These are phyloP conservation scores for Epinephelus lanceolatus DNA, from an alignment of 2,113 vertebrate genomes.

Conservation along the genomic window DNA sequence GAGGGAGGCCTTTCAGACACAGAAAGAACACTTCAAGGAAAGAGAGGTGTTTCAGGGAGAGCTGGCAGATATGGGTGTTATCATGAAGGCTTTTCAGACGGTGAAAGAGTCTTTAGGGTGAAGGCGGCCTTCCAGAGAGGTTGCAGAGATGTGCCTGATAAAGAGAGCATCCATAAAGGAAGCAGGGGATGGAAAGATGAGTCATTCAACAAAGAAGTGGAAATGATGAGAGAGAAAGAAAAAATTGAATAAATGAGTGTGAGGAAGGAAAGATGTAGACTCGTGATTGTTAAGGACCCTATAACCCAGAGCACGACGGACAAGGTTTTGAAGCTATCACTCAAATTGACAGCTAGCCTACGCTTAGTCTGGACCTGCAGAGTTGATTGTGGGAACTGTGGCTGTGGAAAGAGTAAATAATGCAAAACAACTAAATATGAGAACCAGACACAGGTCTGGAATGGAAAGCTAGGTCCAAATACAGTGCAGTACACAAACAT, in stretches of 20 bases:
- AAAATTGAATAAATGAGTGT: slow-evolving; percentile 25
- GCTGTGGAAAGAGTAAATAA: slow-evolving; percentile 52
- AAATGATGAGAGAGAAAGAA: slow-evolving; percentile 49
- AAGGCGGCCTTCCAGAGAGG: slow-evolving; percentile 28
- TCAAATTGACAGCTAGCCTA: slow-evolving; percentile 55
- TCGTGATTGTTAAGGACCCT: slow-evolving; percentile 22
- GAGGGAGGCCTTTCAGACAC: slow-evolving; percentile 46
- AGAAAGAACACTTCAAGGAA: slow-evolving; percentile 29
- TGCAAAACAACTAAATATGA: slow-evolving; percentile 44
- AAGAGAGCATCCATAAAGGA: slow-evolving; percentile 53
- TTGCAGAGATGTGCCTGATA: slow-evolving; percentile 48
- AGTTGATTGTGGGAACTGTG: slow-evolving; percentile 40
- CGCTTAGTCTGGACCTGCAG: slow-evolving; percentile 24
- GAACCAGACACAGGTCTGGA: slow-evolving; percentile 52
- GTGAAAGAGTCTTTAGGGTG: slow-evolving; percentile 50
- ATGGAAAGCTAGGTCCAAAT: slow-evolving; percentile 17
- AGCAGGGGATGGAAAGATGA: slow-evolving; percentile 60
- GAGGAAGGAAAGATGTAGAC: slow-evolving; percentile 25
- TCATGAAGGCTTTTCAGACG: slow-evolving; percentile 51
- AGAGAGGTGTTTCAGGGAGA: slow-evolving; percentile 44
- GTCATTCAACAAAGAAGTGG: slow-evolving; percentile 53
- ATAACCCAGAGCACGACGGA: slow-evolving; percentile 33
- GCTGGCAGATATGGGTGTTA: slow-evolving; percentile 49
- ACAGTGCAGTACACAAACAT: background rate
- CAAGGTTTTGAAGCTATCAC: slow-evolving; percentile 28